Conservation (phyloP, 1,140 invertebrate genomes). For the Phocides pigmalion region DNA sequence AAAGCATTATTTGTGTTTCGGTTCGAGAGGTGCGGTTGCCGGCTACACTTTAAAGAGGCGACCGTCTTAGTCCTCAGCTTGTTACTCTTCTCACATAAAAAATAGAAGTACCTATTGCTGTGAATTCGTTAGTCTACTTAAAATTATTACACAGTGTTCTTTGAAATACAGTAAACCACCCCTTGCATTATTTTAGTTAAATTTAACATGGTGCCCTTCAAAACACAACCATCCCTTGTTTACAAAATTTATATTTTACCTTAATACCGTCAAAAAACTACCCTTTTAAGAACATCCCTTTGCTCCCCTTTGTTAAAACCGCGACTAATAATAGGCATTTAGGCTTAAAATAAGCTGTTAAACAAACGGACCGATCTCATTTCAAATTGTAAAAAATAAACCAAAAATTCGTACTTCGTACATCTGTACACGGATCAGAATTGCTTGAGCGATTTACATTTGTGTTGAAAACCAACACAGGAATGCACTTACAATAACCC, state of each 20-base stretch:
- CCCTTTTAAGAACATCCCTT: background rate
- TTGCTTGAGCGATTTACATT: conserved; percentile 2
- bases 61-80: no score
- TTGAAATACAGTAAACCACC: no score
- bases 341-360: conserved; percentile 48
- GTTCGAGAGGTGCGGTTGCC: no score
- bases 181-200: no score
- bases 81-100: no score
- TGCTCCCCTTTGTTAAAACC: conserved; percentile 31
- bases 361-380: conserved; percentile 47
- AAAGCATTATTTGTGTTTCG: no score
- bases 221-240: no score
- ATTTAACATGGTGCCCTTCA: no score
- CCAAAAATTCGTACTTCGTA: background rate
- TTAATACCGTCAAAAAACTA: background rate
- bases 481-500: background rate
- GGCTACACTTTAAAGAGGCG: no score
- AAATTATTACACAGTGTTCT: no score
- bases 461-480: background rate
- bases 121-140: no score
- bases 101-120: no score
- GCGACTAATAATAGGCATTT: conserved; percentile 39
- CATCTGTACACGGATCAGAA: conserved; percentile 3
- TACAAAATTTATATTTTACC: background rate
- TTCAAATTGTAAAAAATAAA: conserved; percentile 37